Base-by-base conservation (phyloP, 2,113 vertebrate species). In the Argyrosomus japonicus region DNA sequence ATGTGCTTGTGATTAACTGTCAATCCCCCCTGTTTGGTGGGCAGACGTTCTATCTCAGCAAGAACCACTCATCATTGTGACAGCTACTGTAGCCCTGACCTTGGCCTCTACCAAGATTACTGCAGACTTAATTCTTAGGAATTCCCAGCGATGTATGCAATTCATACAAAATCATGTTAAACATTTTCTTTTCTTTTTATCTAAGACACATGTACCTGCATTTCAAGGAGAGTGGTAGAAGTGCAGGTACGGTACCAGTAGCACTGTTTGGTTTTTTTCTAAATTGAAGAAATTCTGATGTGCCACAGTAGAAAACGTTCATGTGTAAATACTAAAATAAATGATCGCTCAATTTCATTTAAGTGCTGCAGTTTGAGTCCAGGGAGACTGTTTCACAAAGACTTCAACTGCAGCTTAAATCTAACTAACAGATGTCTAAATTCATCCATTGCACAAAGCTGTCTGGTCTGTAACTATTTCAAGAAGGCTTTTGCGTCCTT, bases 1-100 rank as follows among this genome's bases (percentile, higher is more conserved):
- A 94, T 94, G 87, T 93, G 86, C 84, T 85, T 85, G 86, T 95
- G 94, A 95, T 95, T 94, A 95, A 95, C 93, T 93, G 94, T 94
- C 95, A 95, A 90, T 86, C 89, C 82, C 64, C 68, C 69, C 85
- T 56, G 76, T 93, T 90, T 84, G 82, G 87, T 90, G 86, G 82
- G 82, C 81, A 91, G 88, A 89, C 86, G 70, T 80, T 93, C 88
- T 40, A 88, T 90, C 88, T 92, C 87, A 88, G 89, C 79, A 77
- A 90, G 84, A 89, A 77, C 81, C 90, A 89, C 93, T 94, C 93
- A 87, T 95, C 94, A 94, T 80, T 36, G 53, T 92, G 93, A 90
- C 91, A 90, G 87, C 84, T 77, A 84, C 84, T 81, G 87, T 75
- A 85, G 87, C 75, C 77, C 65, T 89, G 93, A 94, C 95, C 93